Conservation (phyloP, 53 echinoderm and acorn worm genomes). For the Glandiceps talaboti region DNA sequence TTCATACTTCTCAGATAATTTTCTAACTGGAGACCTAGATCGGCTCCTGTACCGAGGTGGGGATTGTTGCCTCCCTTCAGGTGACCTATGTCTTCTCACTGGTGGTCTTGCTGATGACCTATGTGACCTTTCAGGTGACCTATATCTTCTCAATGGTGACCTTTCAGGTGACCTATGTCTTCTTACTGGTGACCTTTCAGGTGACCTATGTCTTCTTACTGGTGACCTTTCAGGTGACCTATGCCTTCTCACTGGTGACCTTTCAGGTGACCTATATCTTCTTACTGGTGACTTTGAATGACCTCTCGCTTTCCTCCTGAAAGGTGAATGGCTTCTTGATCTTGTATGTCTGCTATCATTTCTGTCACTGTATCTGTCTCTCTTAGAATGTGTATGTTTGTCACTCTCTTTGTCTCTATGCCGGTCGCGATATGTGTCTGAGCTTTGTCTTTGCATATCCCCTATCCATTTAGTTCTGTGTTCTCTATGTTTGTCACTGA, state of each 20-base stretch:
- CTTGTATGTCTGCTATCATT: conserved; percentile 10
- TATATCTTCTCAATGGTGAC: not conserved
- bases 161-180: not conserved
- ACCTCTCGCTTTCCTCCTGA: not conserved
- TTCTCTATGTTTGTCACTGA: no score
- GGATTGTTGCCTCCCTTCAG: not conserved
- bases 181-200: conserved; percentile 3
- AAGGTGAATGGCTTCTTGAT: not conserved
- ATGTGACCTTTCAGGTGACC: not conserved
- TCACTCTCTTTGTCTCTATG: conserved; percentile 1
- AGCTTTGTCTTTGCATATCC: no score
- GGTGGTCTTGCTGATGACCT: not conserved
- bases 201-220: not conserved
- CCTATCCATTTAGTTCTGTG: no score
- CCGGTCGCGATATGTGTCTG: conserved; percentile 14
- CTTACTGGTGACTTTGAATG: conserved; percentile 2
- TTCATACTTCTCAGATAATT: no score
- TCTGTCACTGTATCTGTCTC: conserved; percentile 8
- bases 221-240: conserved; percentile 9
- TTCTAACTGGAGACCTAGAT: not conserved
- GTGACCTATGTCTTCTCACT: not conserved
- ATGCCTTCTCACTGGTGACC: conserved; percentile 3
- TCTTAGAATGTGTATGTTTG: not conserved
- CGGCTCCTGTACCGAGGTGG: not conserved
- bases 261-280: conserved; percentile 14